Evolutionary conservation across 2,888 invertebrate genomes (phyloP).

Genomic region (Eremobia ochroleuca): DNA sequence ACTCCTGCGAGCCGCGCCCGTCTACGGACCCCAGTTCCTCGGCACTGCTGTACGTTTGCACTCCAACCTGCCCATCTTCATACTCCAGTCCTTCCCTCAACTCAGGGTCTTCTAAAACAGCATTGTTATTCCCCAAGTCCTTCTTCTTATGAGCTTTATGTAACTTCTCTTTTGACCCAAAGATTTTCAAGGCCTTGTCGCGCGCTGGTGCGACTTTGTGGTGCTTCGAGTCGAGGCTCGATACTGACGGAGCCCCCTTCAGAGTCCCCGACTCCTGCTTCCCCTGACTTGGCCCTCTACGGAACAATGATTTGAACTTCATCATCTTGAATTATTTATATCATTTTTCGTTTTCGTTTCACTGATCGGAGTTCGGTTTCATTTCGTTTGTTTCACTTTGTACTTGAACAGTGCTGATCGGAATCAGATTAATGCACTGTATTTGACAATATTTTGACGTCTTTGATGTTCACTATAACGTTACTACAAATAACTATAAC

Average conservation of each 20-base stretch:
- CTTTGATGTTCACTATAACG: constrained; percentile 1
- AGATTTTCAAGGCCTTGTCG: constrained; percentile 88
- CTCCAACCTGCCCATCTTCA: constrained; percentile 81
- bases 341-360: constrained; percentile 83
- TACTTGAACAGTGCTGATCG: constrained; percentile 64
- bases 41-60: constrained; percentile 85
- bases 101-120: constrained; percentile 88
- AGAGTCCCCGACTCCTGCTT: constrained; percentile 88
- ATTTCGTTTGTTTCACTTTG: constrained; percentile 69
- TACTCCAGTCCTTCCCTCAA: constrained; percentile 83
- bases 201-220: constrained; percentile 89
- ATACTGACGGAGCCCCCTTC: constrained; percentile 92
- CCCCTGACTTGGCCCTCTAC: constrained; percentile 94
- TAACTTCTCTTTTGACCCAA: constrained; percentile 90
- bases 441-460: constrained; percentile 36
- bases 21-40: constrained; percentile 87
- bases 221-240: constrained; percentile 92
- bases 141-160: constrained; percentile 88
- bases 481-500: not conserved
- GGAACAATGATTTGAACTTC: constrained; percentile 97
- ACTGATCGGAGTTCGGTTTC: constrained; percentile 81
- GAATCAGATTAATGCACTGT: constrained; percentile 70
- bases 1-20: constrained; percentile 87
- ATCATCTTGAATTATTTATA: constrained; percentile 93
- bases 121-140: constrained; percentile 88